Evolutionary conservation across 2,888 invertebrate species (phyloP).

Genomic region (Morpho helenor): DNA sequence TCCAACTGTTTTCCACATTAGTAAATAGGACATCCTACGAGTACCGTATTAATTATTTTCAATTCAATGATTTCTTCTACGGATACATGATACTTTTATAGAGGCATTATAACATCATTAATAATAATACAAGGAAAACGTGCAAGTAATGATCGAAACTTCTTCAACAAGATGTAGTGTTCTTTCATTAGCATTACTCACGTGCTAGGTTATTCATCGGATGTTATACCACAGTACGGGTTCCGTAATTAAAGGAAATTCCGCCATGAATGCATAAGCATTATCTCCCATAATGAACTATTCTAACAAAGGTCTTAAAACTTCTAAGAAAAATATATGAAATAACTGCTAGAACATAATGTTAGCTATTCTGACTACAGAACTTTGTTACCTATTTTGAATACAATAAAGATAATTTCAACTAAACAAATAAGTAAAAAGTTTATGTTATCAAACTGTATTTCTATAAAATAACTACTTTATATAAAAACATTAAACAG

Average conservation of each 20-base stretch:
- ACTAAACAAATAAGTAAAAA: too few relatives aligned
- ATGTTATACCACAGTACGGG: conserved; percentile 13
- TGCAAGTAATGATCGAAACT: not conserved
- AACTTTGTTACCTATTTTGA: too few relatives aligned
- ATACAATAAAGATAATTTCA: too few relatives aligned
- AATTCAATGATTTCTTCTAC: too few relatives aligned
- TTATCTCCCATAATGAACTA: conserved; percentile 11
- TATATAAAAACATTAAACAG: too few relatives aligned
- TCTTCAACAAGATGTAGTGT: conserved; percentile 1
- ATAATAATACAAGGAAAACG: conserved; percentile 1
- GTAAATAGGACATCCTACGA: too few relatives aligned
- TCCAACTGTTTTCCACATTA: too few relatives aligned
- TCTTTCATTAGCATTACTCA: conserved; percentile 22
- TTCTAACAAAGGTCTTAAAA: conserved; percentile 3
- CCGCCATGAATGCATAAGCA: conserved; percentile 18
- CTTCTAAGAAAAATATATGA: not conserved
- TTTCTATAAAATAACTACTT: too few relatives aligned
- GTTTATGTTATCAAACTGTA: too few relatives aligned
- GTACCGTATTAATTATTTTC: too few relatives aligned
- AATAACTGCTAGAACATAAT: not conserved
- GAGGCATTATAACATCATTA: not conserved
- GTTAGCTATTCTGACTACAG: too few relatives aligned
- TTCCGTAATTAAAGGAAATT: conserved; percentile 25
- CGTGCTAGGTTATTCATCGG: conserved; percentile 23
- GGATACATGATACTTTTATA: too few relatives aligned